phyloP scores from a whole-genome alignment of 2,888 invertebrate species.

The Homarus gammarus region DNA sequence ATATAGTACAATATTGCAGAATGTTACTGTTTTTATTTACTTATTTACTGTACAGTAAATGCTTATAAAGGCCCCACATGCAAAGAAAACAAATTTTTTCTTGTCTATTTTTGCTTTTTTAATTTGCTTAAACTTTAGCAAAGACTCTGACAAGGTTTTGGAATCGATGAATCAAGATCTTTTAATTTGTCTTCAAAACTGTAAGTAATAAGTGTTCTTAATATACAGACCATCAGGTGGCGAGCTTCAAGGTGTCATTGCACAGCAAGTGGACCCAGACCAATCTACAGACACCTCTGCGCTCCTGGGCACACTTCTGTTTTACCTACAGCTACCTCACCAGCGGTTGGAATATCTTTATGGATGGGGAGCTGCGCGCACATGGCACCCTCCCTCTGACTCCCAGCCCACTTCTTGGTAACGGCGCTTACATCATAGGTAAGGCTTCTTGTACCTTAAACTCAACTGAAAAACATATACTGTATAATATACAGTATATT shows the following conservation, averaged over 20 bases:
- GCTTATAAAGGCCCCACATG: too few relatives aligned
- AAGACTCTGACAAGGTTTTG: too few relatives aligned
- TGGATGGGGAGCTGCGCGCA: constrained; percentile 51
- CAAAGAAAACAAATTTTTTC: too few relatives aligned
- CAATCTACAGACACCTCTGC: constrained; percentile 52
- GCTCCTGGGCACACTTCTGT: constrained; percentile 69
- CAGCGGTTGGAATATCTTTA: constrained; percentile 56
- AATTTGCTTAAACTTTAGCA: too few relatives aligned
- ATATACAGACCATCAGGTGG: constrained; percentile 60
- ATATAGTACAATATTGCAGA: too few relatives aligned
- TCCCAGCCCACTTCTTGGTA: constrained; percentile 13
- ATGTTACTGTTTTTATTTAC: too few relatives aligned
- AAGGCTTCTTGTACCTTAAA: constrained; percentile 8
- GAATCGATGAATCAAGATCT: too few relatives aligned
- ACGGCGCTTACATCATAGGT: constrained; percentile 73
- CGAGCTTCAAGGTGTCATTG: constrained; percentile 65
- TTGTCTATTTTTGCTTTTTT: too few relatives aligned
- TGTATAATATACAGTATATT: too few relatives aligned
- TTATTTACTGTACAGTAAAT: too few relatives aligned
- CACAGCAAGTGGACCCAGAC: constrained; percentile 69
- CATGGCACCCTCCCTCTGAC: constrained; percentile 33
- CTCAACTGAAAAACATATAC: too few relatives aligned
- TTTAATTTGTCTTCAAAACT: too few relatives aligned
- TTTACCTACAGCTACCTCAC: constrained; percentile 26
- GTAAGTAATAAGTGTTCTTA: neutral